Evolutionary conservation across 2,797 vertebrate species (phyloP).

Genomic region (Nannoperca australis): DNA sequence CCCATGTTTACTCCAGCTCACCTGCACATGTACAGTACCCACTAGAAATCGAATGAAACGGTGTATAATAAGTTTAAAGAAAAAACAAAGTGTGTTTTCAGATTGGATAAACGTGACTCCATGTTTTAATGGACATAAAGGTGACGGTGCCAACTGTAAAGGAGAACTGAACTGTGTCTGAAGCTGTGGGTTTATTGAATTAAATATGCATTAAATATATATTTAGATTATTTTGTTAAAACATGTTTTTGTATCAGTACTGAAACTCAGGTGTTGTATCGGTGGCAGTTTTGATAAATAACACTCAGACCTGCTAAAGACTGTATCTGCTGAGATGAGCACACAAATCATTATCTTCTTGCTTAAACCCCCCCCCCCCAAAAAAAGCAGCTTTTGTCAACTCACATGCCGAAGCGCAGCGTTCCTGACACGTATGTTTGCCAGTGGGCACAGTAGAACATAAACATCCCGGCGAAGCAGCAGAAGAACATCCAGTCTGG

Average conservation of each 20-base stretch:
- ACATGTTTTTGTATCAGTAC: background rate
- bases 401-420: slow-evolving; percentile 98
- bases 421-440: slow-evolving; percentile 99
- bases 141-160: background rate
- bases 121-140: background rate
- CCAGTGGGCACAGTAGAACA: slow-evolving; percentile 99
- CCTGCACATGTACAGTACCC: background rate
- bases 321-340: background rate
- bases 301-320: background rate
- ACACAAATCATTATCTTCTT: background rate
- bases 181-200: too few species aligned
- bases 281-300: background rate
- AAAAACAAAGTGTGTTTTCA: too few species aligned
- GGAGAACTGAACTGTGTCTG: background rate
- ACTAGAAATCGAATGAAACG: background rate
- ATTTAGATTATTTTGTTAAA: slow-evolving; percentile 1
- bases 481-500: slow-evolving; percentile 99
- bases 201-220: too few species aligned
- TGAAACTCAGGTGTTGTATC: background rate
- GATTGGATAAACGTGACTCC: too few species aligned
- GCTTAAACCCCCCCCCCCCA: background rate
- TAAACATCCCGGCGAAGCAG: slow-evolving; percentile 98
- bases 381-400: slow-evolving; percentile 45
- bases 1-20: slow-evolving; percentile 45
- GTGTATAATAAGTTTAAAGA: too few species aligned